phyloP scores from a whole-genome alignment of 2,797 vertebrate species.

The Chaetophractus vellerosus region DNA sequence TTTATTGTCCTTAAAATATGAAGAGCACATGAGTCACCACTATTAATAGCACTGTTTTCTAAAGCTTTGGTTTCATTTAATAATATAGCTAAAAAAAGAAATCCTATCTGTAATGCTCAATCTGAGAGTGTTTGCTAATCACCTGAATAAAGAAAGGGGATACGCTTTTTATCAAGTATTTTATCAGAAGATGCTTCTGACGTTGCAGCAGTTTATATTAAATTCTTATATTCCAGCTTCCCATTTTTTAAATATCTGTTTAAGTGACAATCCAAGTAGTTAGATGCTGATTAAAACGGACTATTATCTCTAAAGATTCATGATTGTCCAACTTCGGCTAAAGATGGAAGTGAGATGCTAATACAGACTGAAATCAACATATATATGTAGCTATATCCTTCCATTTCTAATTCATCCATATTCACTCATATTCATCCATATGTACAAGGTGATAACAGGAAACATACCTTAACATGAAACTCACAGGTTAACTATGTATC shows the following conservation, averaged over 20 bases:
- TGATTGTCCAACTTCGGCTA: background rate
- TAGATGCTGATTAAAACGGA: background rate
- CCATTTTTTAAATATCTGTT: background rate
- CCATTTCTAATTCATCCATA: background rate
- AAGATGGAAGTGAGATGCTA: background rate
- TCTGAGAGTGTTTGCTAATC: background rate
- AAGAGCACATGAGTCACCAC: conserved; percentile 18
- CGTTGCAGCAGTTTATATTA: background rate
- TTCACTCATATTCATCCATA: background rate
- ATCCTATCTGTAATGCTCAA: conserved; percentile 33
- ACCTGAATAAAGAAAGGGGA: conserved; percentile 31
- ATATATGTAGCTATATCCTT: background rate
- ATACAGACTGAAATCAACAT: background rate
- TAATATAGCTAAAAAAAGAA: conserved; percentile 46
- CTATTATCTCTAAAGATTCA: conserved; percentile 1
- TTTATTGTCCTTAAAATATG: conserved; percentile 60
- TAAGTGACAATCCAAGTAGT: conserved; percentile 51
- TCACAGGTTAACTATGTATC: background rate
- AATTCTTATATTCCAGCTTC: background rate
- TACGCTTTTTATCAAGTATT: conserved; percentile 54
- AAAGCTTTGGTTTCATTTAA: conserved; percentile 68
- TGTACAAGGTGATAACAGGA: background rate
- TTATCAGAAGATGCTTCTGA: conserved; percentile 58
- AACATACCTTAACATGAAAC: background rate
- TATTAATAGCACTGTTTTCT: conserved; percentile 72